phyloP scores from a whole-genome alignment of 2,888 invertebrate species.

The Thyatira batis region DNA sequence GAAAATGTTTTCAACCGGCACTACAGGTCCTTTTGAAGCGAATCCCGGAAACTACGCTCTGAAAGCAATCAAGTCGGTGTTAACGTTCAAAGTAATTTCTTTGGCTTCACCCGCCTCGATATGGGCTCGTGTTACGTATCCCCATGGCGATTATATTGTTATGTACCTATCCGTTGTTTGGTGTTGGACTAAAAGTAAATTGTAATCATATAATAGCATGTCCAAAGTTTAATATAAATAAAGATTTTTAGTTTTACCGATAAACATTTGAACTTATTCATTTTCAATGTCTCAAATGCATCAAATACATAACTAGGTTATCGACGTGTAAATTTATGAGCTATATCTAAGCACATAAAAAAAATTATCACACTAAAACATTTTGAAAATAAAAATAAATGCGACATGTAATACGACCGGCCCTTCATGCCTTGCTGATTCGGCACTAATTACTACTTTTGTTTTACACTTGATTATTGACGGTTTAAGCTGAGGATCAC shows the following conservation, averaged over 20 bases:
- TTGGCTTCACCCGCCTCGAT: slow-evolving; percentile 51
- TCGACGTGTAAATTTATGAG: no score
- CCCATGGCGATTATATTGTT: slow-evolving; percentile 18
- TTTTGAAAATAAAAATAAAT: background rate
- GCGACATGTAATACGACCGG: slow-evolving; percentile 25
- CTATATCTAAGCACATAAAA: no score
- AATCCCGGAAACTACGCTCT: slow-evolving; percentile 56
- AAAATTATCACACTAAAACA: no score
- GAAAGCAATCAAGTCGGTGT: slow-evolving; percentile 69
- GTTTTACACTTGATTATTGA: slow-evolving; percentile 41
- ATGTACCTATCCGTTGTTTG: no score
- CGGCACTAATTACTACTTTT: slow-evolving; percentile 47
- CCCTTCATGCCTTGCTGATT: slow-evolving; percentile 36
- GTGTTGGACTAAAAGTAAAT: no score
- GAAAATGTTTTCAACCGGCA: slow-evolving; percentile 54
- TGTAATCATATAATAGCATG: no score
- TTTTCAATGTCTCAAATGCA: no score
- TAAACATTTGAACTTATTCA: no score
- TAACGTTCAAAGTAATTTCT: slow-evolving; percentile 69
- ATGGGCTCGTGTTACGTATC: slow-evolving; percentile 35
- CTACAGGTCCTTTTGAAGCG: slow-evolving; percentile 53
- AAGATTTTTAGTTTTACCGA: no score
- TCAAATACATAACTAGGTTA: no score
- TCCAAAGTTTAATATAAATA: no score
- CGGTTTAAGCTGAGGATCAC: slow-evolving; percentile 31